phyloP scores from a whole-genome alignment of 2,888 invertebrate genomes.

The Micoletzkya japonica region DNA sequence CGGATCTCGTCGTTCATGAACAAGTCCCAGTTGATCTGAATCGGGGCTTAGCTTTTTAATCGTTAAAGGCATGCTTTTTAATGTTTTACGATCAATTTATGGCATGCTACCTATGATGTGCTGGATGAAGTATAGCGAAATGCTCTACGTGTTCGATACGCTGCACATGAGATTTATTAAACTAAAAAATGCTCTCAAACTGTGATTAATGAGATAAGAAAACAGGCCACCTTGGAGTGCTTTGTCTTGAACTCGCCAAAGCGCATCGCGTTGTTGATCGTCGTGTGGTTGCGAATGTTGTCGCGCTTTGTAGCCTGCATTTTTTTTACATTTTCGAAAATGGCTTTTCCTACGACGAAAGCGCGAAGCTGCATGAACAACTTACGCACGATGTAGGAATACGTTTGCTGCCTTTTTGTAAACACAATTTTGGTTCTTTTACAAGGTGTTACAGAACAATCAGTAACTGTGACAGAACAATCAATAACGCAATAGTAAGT shows the following conservation, averaged over 20 bases:
- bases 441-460: too few species aligned
- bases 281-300: constrained; percentile 41
- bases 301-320: constrained; percentile 45
- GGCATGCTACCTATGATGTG: too few species aligned
- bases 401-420: not conserved
- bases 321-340: too few species aligned
- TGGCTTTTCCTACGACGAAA: too few species aligned
- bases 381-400: not conserved
- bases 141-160: too few species aligned
- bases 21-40: constrained; percentile 50
- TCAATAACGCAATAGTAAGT: not conserved
- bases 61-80: not conserved
- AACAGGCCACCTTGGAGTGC: constrained; percentile 35
- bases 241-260: constrained; percentile 45
- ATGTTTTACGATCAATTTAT: not conserved
- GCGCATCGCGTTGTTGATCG: constrained; percentile 45
- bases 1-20: constrained; percentile 46
- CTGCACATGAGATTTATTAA: too few species aligned
- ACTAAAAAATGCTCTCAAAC: too few species aligned
- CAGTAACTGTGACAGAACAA: too few species aligned
- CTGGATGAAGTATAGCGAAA: too few species aligned
- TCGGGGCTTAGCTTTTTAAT: not conserved
- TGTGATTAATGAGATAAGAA: not conserved
- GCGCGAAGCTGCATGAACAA: not conserved
- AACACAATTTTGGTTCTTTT: not conserved